Evolutionary conservation across 1,140 invertebrate species (phyloP), one percentile per base, ranked within the genome.

Genomic region (Temnothorax curvispinosus): DNA sequence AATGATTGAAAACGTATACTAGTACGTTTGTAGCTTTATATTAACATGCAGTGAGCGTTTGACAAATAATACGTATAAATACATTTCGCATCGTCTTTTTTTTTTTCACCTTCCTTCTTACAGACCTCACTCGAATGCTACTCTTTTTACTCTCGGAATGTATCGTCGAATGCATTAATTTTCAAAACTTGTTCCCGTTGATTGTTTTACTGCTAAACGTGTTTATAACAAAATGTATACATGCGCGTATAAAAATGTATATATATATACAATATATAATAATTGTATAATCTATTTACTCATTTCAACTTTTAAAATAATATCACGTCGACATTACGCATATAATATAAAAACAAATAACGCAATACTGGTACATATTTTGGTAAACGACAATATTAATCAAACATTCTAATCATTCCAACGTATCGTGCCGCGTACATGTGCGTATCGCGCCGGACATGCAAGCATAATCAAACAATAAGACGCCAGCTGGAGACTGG

Each of bases 1-100:
- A 50, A 3, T n/a, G n/a, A 58, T 60, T 35, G 13, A 0, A 72
- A 94, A 95, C 93, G 93, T n/a, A n/a, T 94, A 94, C 93, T 93
- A 94, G 94, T 94, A 95, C 92, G 94, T 95, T 93, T 93, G n/a
- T n/a, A n/a, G n/a, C n/a, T n/a, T n/a, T n/a, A 69, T 27, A 86
- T 87, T 90, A 92, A 92, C 89, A 92, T 41, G 65, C n/a, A 76
- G 89, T 92, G 92, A 93, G 91, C 91, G 90, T 92, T 92, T 80
- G 92, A 92, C 91, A 92, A 93, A 90, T 58, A 50, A 87, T 41
- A 35, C 75, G 86, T 85, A 84, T 92, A 90, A 88, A 89, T 80
- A 87, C 75, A 64, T 32, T 44, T 85, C 56, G 72, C 84, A 35
- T 65, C 35, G 50, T 13, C 27, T n/a, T n/a, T n/a, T n/a, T n/a